Evolutionary conservation across 2,888 invertebrate species (phyloP).

Genomic region (Glyphotaelius pellucidus): DNA sequence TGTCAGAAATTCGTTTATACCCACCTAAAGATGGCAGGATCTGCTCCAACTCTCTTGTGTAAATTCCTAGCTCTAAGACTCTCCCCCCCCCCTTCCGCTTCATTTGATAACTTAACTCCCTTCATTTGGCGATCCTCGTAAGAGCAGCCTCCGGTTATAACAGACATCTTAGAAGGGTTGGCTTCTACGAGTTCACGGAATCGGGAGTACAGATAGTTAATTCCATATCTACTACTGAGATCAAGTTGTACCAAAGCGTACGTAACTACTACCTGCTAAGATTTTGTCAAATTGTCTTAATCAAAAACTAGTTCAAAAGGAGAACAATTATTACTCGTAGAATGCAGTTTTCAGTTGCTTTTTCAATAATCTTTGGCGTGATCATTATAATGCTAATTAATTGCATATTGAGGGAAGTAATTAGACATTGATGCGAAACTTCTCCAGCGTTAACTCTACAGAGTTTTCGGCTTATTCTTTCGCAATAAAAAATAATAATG

Average conservation of each 20-base stretch:
- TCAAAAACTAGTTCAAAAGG: neutral
- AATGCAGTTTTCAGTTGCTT: neutral
- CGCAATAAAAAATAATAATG: neutral
- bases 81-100: neutral
- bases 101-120: neutral
- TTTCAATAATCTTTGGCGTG: no score
- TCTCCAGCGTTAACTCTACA: neutral
- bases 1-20: neutral
- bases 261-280: neutral
- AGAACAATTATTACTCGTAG: neutral
- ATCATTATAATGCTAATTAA: no score
- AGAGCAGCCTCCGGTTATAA: neutral
- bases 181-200: neutral
- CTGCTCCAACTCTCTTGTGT: neutral
- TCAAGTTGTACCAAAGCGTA: neutral
- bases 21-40: no score
- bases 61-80: neutral
- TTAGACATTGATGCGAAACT: neutral
- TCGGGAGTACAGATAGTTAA: neutral
- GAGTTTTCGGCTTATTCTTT: neutral
- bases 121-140: neutral
- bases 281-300: neutral
- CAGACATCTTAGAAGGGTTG: slow-evolving; percentile 65
- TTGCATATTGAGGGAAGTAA: no score
- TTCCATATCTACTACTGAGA: neutral